Conservation (phyloP, 2,113 vertebrate species). For the Bungarus multicinctus region DNA sequence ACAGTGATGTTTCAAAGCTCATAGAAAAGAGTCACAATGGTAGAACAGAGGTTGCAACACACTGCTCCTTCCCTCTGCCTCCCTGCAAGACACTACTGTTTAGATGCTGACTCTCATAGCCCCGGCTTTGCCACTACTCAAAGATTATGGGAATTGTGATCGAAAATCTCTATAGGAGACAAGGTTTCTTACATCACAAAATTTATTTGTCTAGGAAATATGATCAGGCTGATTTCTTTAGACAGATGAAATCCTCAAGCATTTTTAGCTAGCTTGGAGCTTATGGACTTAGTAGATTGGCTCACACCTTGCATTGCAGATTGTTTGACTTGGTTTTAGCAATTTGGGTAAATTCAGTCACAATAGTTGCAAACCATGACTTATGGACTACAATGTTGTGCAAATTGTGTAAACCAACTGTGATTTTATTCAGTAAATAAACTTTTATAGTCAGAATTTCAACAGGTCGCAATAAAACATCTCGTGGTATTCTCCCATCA, state of each 20-base stretch:
- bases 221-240: neutral
- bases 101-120: neutral
- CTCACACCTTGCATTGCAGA: neutral
- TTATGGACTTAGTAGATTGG: neutral
- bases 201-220: neutral
- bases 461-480: neutral
- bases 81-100: neutral
- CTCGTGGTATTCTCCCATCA: neutral
- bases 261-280: neutral
- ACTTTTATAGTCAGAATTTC: neutral
- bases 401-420: neutral
- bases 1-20: neutral
- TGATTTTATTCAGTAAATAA: neutral
- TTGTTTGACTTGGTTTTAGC: neutral
- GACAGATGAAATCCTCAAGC: neutral
- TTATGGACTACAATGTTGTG: neutral
- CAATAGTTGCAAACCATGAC: neutral
- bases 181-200: neutral
- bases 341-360: neutral
- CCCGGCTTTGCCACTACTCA: neutral
- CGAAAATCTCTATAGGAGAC: neutral
- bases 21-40: neutral
- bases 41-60: neutral
- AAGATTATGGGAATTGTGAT: neutral
- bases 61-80: neutral